Conservation (phyloP, 1,140 invertebrate species). For the Nasonia vitripennis region DNA sequence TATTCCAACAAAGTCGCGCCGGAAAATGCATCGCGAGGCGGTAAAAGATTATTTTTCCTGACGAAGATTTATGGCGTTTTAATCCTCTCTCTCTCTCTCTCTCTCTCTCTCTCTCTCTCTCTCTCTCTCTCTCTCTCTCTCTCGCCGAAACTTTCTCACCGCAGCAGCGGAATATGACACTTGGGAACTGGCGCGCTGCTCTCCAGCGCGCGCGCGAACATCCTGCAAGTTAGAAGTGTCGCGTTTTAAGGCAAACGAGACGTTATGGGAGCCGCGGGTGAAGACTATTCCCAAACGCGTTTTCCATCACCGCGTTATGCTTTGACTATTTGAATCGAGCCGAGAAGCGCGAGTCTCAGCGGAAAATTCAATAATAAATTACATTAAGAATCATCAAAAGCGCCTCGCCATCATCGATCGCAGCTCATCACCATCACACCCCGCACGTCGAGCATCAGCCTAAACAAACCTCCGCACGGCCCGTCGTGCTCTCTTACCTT, state of each 20-base stretch:
- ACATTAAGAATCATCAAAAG: background rate
- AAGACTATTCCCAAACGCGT: background rate
- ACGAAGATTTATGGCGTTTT: background rate
- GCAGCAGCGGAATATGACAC: background rate
- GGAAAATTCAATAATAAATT: background rate
- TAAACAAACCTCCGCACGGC: background rate
- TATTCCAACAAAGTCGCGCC: background rate
- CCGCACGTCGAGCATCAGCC: background rate
- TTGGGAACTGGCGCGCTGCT: background rate
- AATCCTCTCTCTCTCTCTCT: background rate
- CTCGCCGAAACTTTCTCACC: background rate
- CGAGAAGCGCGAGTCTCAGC: background rate
- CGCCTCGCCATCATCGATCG: background rate
- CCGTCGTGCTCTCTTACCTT: conserved; percentile 8
- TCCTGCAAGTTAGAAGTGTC: background rate
- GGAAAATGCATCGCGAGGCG: background rate
- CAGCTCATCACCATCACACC: background rate
- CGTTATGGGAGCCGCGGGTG: too few species aligned
- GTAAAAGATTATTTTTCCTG: background rate
- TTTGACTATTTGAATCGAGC: background rate
- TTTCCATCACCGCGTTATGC: background rate
- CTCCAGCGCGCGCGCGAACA: background rate
- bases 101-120: background rate
- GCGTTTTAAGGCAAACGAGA: background rate
- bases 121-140: background rate